phyloP scores from a whole-genome alignment of 2,797 vertebrate species.

The Sciurus vulgaris region DNA sequence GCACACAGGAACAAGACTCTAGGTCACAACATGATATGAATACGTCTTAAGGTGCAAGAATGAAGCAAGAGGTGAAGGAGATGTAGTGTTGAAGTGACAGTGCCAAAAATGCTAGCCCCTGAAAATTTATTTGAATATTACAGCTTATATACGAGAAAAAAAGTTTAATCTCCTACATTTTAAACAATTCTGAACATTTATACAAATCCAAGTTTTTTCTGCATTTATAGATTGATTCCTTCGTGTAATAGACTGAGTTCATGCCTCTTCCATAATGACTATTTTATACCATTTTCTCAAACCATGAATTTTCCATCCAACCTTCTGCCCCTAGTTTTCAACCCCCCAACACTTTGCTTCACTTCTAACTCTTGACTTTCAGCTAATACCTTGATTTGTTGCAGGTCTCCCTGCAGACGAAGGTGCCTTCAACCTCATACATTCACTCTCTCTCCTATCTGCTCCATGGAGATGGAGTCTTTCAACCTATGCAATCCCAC shows the following conservation, averaged over 20 bases:
- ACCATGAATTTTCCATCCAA: background rate
- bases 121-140: background rate
- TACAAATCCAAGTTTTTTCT: background rate
- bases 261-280: background rate
- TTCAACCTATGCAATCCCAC: background rate
- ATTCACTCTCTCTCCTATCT: background rate
- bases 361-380: background rate
- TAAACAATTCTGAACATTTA: slow-evolving; percentile 16
- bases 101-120: background rate
- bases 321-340: background rate
- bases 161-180: background rate
- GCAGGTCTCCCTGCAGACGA: background rate
- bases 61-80: background rate
- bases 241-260: background rate
- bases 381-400: background rate
- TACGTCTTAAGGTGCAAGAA: background rate
- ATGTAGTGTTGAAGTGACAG: background rate
- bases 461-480: background rate
- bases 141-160: background rate
- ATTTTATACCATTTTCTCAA: background rate
- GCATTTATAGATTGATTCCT: background rate
- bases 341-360: background rate
- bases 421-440: background rate
- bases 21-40: background rate
- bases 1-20: background rate